Evolutionary conservation across 2,797 vertebrate genomes (phyloP), one percentile per base, ranked within the genome.

Genomic region (Gobio occitaniae): DNA sequence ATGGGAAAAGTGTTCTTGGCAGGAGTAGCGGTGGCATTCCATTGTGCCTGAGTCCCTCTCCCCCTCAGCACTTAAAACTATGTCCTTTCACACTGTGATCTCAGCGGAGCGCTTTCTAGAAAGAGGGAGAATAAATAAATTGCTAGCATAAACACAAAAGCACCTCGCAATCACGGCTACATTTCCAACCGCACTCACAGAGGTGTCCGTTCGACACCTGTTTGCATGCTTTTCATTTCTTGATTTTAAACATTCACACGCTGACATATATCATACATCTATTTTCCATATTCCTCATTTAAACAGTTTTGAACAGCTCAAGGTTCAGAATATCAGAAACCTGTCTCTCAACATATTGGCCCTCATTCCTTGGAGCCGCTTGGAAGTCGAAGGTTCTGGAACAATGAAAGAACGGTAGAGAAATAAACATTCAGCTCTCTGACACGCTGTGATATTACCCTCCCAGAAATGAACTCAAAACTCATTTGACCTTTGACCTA

Each of bases 1-100:
- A 92, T 95, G 94, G 94, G 94, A 95, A 95, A 95, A 95, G 94
- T 95, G 94, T 92, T 93, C 91, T 95, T 95, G 94, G 93, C 94
- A 92, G 92, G 88, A 91, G 86, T 88, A 86, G 87, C 89, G 86
- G 44, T 92, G 87, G 89, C 89, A 87, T 93, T 95, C 94, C 88
- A 75, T 93, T 92, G 91, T 92, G 91, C 85, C 78, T 77, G 54
- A 83, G 83, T 84, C 83, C 78, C 77, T 89, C 80, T 84, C 76
- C 86, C 84, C 72, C 78, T 85, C 77, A 83, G 78, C 72, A 82
- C 89, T 84, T 86, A 82, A 86, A 88, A 79, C 48, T 44, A 77
- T 90, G 84, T 74, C 83, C 85, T 83, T 72, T 72, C 85, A 88
- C 80, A 65, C 68, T 48, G 21, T 59, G 32, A 76, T 78, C 72